Evolutionary conservation across 2,113 vertebrate species (phyloP).

Genomic region (Paramisgurnus dabryanus): DNA sequence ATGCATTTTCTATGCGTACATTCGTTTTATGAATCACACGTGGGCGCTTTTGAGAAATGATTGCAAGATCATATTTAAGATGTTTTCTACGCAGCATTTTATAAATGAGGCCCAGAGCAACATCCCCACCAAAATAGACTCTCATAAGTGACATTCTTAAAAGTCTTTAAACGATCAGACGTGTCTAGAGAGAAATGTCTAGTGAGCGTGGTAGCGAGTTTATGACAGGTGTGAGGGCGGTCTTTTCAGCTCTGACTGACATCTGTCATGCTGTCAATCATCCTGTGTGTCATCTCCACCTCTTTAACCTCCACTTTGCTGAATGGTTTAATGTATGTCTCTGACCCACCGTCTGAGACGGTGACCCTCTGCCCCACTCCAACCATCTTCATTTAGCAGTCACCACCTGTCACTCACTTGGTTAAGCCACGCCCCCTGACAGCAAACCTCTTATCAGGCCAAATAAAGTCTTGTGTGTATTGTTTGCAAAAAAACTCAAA

Average conservation of each 20-base stretch:
- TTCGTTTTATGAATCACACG: too few relatives aligned
- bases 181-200: too few relatives aligned
- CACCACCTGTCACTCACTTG: slow-evolving; percentile 36
- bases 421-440: neutral
- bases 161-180: too few relatives aligned
- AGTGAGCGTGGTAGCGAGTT: neutral
- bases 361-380: slow-evolving; percentile 17
- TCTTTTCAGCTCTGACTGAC: slow-evolving; percentile 15
- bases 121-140: too few relatives aligned
- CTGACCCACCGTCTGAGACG: slow-evolving; percentile 5
- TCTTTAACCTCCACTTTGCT: slow-evolving; percentile 37
- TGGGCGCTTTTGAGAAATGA: too few relatives aligned
- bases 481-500: neutral
- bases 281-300: slow-evolving; percentile 10
- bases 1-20: too few relatives aligned
- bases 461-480: neutral
- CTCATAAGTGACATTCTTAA: too few relatives aligned
- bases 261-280: slow-evolving; percentile 32
- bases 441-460: neutral
- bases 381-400: slow-evolving; percentile 27
- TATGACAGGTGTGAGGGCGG: neutral
- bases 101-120: too few relatives aligned
- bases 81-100: too few relatives aligned
- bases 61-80: too few relatives aligned
- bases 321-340: slow-evolving; percentile 14